Percentiles rank a stretch among this genome's conserved stretches.
phyloP scores from a whole-genome alignment of 2,113 vertebrate species.

The Steatornis caripensis region DNA sequence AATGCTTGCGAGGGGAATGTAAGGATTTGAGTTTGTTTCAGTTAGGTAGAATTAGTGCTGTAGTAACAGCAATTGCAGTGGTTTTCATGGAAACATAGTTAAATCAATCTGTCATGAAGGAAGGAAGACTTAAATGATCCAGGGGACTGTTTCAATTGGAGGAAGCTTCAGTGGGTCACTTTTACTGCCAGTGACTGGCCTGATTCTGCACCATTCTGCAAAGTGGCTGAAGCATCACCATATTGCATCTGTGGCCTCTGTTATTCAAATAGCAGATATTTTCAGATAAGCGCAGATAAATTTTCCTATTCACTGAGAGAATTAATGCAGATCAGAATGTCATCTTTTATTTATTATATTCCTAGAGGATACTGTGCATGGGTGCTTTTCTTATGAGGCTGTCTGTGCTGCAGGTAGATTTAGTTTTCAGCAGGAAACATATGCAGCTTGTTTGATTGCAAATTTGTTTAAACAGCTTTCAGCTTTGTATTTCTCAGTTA shows the following conservation, averaged over 20 bases:
- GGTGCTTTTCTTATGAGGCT: conserved; percentile 63
- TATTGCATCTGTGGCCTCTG: neutral
- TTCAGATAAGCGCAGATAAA: neutral
- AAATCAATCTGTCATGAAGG: neutral
- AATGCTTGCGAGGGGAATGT: neutral
- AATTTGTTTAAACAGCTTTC: conserved; percentile 73
- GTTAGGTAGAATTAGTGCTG: neutral
- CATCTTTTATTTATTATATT: conserved; percentile 62
- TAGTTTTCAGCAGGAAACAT: conserved; percentile 66
- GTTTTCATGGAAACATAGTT: neutral
- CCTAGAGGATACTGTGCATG: conserved; percentile 56
- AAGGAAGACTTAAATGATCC: neutral
- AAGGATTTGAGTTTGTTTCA: neutral
- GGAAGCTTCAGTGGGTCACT: neutral
- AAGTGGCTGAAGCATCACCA: neutral
- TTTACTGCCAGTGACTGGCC: neutral
- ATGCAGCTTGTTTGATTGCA: conserved; percentile 72
- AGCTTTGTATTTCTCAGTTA: conserved; percentile 69
- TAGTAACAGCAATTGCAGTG: neutral
- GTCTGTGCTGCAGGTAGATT: conserved; percentile 53
- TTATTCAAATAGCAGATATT: neutral
- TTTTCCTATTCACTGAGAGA: neutral
- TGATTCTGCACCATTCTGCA: neutral
- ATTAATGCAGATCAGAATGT: conserved; percentile 15
- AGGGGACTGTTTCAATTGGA: neutral